These are phyloP conservation scores for Rousettus madagascariensis DNA, from an alignment of 2,797 vertebrate genomes.

Conservation along the genomic window DNA sequence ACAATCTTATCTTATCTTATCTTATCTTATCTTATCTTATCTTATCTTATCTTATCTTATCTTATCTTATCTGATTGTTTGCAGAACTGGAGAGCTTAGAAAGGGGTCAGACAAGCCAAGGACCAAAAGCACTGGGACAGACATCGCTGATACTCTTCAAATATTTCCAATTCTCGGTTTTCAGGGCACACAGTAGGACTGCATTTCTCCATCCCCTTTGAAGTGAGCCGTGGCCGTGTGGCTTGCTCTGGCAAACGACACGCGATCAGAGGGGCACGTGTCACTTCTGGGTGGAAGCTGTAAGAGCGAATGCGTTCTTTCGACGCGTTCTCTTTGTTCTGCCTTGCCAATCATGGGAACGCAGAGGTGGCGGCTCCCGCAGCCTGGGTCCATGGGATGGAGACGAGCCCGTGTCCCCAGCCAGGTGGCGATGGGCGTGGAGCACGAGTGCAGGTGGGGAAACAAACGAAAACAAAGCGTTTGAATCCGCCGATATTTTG, in stretches of 20 bases:
- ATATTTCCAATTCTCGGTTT: neutral
- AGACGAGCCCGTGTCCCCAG: neutral
- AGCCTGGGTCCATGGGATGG: neutral
- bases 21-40: neutral
- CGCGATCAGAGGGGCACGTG: neutral
- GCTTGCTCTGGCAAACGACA: neutral
- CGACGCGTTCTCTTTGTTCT: neutral
- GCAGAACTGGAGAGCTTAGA: neutral
- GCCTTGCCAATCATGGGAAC: no score
- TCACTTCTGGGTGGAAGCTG: neutral
- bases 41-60: neutral
- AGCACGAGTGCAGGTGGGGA: fast-evolving
- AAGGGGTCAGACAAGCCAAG: neutral
- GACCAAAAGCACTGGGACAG: neutral
- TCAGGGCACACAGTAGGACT: neutral
- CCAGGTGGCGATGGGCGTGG: no score
- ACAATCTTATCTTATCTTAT: neutral
- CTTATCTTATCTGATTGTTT: neutral
- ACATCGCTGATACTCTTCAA: neutral
- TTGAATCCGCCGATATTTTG: fast-evolving
- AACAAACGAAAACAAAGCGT: neutral
- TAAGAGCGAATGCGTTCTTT: neutral
- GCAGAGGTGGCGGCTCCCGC: neutral
- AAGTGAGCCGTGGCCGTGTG: neutral
- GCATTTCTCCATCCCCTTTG: neutral